Percentiles rank a stretch among this genome's conserved stretches.
These are phyloP conservation scores for Sebastes steindachneri DNA, from an alignment of 2,797 vertebrate species.

Conservation along the genomic window DNA sequence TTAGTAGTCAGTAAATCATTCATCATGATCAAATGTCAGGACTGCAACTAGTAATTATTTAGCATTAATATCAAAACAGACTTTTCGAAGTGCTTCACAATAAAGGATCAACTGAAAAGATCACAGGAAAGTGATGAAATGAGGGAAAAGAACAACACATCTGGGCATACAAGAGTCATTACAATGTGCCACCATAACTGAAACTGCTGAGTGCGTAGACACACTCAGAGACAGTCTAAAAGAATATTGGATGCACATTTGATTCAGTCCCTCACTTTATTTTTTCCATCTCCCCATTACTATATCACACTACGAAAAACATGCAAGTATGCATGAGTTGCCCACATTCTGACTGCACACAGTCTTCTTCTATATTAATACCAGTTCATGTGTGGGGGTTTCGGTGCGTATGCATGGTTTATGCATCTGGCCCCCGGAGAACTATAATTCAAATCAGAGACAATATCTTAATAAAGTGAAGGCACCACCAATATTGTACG, in stretches of 20 bases:
- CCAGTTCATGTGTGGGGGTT: background rate
- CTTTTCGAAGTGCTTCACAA: background rate
- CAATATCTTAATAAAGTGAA: background rate
- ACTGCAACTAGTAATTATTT: too few relatives aligned
- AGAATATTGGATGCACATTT: background rate
- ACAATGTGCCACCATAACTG: background rate
- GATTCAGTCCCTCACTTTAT: background rate
- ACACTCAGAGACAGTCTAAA: background rate
- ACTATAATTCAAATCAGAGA: background rate
- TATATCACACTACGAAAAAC: background rate
- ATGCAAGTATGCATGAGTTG: background rate
- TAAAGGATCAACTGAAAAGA: background rate
- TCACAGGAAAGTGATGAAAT: background rate
- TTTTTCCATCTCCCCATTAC: background rate
- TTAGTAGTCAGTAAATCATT: too few relatives aligned
- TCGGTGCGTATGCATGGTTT: background rate
- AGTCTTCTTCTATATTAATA: background rate
- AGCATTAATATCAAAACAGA: background rate
- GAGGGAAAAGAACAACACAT: background rate
- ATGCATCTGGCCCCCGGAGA: background rate
- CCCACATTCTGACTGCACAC: background rate
- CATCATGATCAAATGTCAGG: too few relatives aligned
- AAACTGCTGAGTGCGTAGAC: background rate
- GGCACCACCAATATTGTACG: background rate
- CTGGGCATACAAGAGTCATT: background rate